A percentile compares a stretch with the other conserved stretches of the same genome.
phyloP scores from a whole-genome alignment of 2,113 vertebrate genomes.

The Echinops telfairi region DNA sequence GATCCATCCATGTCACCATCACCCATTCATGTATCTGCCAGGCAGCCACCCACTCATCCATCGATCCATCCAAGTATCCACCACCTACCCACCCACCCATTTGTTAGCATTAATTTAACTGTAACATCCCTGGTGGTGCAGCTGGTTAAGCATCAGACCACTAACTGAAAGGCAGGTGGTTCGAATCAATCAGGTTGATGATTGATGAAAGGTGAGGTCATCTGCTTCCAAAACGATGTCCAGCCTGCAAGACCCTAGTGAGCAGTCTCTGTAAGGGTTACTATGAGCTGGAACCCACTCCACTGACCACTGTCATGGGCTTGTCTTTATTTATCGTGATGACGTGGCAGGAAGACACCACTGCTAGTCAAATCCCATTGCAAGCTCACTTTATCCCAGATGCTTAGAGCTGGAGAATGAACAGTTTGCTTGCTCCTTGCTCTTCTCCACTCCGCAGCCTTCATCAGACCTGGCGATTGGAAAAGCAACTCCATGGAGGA shows the following conservation, averaged over 20 bases:
- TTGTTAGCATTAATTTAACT: not conserved
- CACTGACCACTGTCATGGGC: too few relatives aligned
- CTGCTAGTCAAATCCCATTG: not conserved
- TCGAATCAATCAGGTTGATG: too few relatives aligned
- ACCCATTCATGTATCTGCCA: not conserved
- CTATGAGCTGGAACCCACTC: too few relatives aligned
- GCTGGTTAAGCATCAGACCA: too few relatives aligned
- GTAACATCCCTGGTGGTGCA: too few relatives aligned
- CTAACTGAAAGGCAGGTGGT: too few relatives aligned
- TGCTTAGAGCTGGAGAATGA: not conserved
- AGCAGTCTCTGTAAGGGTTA: too few relatives aligned
- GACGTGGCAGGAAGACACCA: not conserved
- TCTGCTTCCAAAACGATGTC: too few relatives aligned
- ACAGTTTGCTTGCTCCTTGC: not conserved
- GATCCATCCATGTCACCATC: not conserved
- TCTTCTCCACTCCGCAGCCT: not conserved
- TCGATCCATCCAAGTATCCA: too few relatives aligned
- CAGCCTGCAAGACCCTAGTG: too few relatives aligned
- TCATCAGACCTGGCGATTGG: not conserved
- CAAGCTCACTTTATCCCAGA: not conserved
- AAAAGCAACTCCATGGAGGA: not conserved
- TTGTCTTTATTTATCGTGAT: not conserved
- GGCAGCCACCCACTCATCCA: not conserved
- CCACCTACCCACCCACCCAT: not conserved
- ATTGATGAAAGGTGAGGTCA: too few relatives aligned